A percentile compares a stretch with the other conserved stretches of the same genome.
Conservation (phyloP, 2,888 invertebrate genomes). For the Petrolisthes manimaculis region DNA sequence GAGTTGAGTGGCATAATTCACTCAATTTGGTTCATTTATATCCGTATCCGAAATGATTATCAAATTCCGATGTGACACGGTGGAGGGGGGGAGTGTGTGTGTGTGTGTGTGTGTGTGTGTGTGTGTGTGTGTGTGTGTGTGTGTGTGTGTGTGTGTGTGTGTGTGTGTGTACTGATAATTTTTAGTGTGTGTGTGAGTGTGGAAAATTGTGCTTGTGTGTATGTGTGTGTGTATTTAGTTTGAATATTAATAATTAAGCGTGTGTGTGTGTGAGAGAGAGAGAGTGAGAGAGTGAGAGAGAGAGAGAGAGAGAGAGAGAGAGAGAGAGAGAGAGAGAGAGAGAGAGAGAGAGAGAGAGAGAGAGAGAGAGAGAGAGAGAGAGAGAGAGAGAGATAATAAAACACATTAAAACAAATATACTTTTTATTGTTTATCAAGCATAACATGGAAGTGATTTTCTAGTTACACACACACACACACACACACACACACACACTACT, state of each 20-base stretch:
- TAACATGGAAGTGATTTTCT: no score
- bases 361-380: background rate
- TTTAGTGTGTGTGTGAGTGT: constrained; percentile 12
- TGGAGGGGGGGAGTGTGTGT: constrained; percentile 1
- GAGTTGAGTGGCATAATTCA: no score
- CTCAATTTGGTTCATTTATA: no score
- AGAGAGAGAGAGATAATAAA: background rate
- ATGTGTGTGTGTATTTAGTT: constrained; percentile 24
- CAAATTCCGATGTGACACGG: no score
- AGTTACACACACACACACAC: background rate
- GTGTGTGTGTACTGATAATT: constrained; percentile 5
- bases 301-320: no score
- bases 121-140: constrained; percentile 4
- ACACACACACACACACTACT: no score
- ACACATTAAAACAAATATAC: no score
- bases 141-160: constrained; percentile 8
- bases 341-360: background rate
- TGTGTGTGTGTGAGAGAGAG: constrained; percentile 4
- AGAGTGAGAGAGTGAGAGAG: no score
- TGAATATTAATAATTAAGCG: no score
- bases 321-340: no score
- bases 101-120: constrained; percentile 5
- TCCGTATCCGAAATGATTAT: no score
- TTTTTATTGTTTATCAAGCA: no score
- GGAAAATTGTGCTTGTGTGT: constrained; percentile 24